phyloP scores from a whole-genome alignment of 2,797 vertebrate species.

The Orientallactaga sibirica region DNA sequence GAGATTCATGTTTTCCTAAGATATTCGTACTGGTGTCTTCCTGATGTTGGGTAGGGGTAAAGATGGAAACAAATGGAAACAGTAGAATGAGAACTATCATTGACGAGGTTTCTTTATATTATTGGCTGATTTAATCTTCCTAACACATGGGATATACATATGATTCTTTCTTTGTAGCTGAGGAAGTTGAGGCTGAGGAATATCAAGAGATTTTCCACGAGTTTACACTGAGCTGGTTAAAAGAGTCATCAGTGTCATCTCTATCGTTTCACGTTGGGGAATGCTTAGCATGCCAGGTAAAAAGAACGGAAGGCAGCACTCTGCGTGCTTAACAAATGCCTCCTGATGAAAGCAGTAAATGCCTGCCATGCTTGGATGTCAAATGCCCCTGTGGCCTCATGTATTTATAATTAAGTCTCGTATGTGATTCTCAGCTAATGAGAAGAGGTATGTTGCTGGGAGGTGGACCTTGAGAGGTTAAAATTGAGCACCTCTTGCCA shows the following conservation, averaged over 20 bases:
- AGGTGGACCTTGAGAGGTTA: too few species aligned
- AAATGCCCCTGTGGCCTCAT: too few species aligned
- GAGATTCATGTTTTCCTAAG: slow-evolving; percentile 91
- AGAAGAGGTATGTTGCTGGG: too few species aligned
- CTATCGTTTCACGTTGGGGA: not conserved
- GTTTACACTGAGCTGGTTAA: not conserved
- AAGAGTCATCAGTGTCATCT: not conserved
- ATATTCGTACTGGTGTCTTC: slow-evolving; percentile 85
- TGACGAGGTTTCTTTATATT: not conserved
- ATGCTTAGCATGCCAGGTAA: not conserved
- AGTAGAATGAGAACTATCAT: not conserved
- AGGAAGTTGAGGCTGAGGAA: slow-evolving; percentile 26
- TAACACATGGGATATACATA: not conserved
- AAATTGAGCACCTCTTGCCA: too few species aligned
- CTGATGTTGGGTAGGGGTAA: slow-evolving; percentile 34
- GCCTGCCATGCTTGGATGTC: too few species aligned
- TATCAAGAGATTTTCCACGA: not conserved
- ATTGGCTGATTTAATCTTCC: not conserved
- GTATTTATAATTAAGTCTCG: too few species aligned
- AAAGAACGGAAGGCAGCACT: not conserved
- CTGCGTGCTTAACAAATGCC: not conserved
- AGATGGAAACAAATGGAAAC: not conserved
- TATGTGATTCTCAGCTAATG: too few species aligned
- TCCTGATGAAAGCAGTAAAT: not conserved
- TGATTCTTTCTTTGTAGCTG: not conserved